Percentiles rank a stretch among this genome's conserved stretches.
phyloP scores from a whole-genome alignment of 2,113 vertebrate genomes.

The Empidonax alnorum region DNA sequence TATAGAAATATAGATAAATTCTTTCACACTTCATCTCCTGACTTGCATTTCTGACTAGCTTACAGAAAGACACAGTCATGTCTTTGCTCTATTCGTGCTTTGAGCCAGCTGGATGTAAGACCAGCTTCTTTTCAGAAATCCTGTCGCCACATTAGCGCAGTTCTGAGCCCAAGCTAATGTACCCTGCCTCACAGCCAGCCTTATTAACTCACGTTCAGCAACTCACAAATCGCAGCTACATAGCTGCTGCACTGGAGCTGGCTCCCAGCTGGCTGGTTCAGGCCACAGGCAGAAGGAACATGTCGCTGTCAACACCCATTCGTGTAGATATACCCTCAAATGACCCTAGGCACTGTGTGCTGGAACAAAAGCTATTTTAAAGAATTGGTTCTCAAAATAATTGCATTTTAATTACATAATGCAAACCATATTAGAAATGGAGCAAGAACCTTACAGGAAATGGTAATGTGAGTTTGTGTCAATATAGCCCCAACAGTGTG shows the following conservation, averaged over 20 bases:
- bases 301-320: neutral
- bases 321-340: neutral
- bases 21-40: neutral
- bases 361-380: neutral
- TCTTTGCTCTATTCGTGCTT: neutral
- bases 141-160: neutral
- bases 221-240: rapidly evolving
- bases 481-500: neutral
- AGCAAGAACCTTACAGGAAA: neutral
- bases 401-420: neutral
- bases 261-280: neutral
- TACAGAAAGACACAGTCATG: neutral
- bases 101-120: neutral
- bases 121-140: conserved; percentile 21
- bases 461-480: neutral
- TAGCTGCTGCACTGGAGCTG: neutral
- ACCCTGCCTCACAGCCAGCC: neutral
- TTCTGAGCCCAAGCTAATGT: neutral
- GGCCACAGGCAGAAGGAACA: neutral
- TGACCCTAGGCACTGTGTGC: neutral
- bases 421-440: neutral
- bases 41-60: neutral
- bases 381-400: neutral
- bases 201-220: neutral
- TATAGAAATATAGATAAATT: neutral